These are phyloP conservation scores for Petrolisthes cinctipes DNA, from an alignment of 2,888 invertebrate species.

Conservation along the genomic window DNA sequence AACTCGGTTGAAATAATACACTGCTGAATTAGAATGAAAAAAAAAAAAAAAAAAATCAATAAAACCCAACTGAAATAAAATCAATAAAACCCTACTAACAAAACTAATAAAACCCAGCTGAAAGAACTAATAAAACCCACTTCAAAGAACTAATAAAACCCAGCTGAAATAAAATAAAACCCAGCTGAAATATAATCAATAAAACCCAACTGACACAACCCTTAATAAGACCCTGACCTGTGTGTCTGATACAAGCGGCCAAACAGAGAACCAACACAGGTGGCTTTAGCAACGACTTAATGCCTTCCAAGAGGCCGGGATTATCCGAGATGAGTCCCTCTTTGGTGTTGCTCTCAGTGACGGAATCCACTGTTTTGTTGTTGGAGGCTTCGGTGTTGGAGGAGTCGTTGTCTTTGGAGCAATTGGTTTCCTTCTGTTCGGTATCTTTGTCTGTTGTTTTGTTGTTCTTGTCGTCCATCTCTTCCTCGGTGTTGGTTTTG, in stretches of 20 bases:
- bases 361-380: neutral
- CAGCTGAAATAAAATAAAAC: neutral
- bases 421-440: neutral
- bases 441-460: neutral
- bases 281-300: conserved; percentile 22
- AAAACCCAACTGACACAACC: neutral
- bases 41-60: no score
- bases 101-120: no score
- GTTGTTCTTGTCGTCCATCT: neutral
- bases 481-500: no score
- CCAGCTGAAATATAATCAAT: neutral
- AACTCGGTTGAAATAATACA: neutral
- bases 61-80: no score
- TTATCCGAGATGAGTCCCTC: neutral
- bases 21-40: no score
- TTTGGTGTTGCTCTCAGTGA: neutral
- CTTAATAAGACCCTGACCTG: conserved; percentile 41
- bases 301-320: conserved; percentile 16
- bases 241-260: conserved; percentile 60
- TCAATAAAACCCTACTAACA: no score
- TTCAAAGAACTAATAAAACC: no score
- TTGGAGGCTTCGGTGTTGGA: neutral
- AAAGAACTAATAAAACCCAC: no score
- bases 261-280: conserved; percentile 44
- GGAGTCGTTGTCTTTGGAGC: neutral